Evolutionary conservation across 2,888 invertebrate genomes (phyloP).

Genomic region (Fissipunctia ypsillon): DNA sequence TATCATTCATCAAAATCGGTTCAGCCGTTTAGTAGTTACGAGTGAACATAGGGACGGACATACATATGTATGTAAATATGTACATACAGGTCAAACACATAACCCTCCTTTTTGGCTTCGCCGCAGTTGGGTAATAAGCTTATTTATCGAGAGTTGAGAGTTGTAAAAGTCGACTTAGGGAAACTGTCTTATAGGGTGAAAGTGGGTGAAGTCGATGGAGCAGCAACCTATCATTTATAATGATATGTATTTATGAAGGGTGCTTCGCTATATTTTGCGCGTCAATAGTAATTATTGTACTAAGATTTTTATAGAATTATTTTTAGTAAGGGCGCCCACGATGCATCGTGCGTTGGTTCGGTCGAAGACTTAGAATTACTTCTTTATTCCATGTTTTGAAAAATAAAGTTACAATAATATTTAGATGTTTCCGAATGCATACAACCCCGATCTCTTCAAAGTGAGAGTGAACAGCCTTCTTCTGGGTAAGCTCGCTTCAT

Average conservation of each 20-base stretch:
- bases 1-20: too few relatives aligned
- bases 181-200: background rate
- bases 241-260: constrained; percentile 30
- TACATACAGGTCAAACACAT: too few relatives aligned
- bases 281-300: background rate
- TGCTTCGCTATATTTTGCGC: constrained; percentile 13
- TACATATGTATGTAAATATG: too few relatives aligned
- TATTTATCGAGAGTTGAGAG: constrained; percentile 43
- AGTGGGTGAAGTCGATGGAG: constrained; percentile 22
- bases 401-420: background rate
- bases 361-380: background rate
- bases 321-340: background rate
- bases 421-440: too few relatives aligned
- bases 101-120: too few relatives aligned
- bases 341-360: background rate
- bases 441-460: too few relatives aligned
- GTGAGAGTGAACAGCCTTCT: too few relatives aligned
- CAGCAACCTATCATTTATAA: constrained; percentile 37
- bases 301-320: background rate
- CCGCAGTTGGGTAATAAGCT: too few relatives aligned
- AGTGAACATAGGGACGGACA: too few relatives aligned
- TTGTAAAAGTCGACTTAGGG: constrained; percentile 54
- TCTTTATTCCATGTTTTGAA: background rate
- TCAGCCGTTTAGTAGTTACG: too few relatives aligned
- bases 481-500: too few relatives aligned